Percentiles rank a stretch among this genome's conserved stretches.
Evolutionary conservation across 2,113 vertebrate genomes (phyloP).

Genomic region (Trogon melanurus): DNA sequence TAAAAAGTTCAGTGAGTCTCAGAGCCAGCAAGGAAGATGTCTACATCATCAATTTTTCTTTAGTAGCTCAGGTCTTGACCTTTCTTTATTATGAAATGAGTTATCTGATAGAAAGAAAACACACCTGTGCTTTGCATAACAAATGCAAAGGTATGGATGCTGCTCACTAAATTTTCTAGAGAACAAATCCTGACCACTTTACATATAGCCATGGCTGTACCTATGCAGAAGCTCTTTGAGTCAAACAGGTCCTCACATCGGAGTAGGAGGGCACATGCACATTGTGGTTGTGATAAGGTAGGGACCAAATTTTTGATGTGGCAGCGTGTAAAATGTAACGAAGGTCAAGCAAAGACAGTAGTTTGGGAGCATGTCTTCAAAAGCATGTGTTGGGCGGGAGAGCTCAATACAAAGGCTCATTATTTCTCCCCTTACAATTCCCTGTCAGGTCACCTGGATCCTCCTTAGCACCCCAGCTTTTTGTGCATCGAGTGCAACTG

Average conservation of each 20-base stretch:
- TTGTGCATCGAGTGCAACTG: background rate
- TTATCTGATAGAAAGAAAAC: background rate
- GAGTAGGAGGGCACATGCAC: background rate
- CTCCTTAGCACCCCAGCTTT: slow-evolving; percentile 23
- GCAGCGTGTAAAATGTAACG: background rate
- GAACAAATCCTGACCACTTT: background rate
- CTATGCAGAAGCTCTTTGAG: background rate
- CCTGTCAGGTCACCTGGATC: background rate
- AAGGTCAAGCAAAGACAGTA: background rate
- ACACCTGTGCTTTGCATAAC: background rate
- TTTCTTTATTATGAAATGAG: background rate
- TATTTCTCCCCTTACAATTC: background rate
- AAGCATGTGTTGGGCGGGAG: background rate
- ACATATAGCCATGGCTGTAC: background rate
- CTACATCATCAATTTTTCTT: background rate
- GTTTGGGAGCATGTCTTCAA: background rate
- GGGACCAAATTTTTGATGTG: background rate
- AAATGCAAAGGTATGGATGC: background rate
- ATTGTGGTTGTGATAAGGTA: background rate
- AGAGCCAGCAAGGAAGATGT: background rate
- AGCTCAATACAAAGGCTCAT: background rate
- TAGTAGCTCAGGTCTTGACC: background rate
- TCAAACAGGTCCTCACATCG: rapidly evolving
- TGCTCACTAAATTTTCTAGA: background rate
- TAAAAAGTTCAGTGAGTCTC: background rate